phyloP scores from a whole-genome alignment of 2,113 vertebrate species.

The Rattus rattus region DNA sequence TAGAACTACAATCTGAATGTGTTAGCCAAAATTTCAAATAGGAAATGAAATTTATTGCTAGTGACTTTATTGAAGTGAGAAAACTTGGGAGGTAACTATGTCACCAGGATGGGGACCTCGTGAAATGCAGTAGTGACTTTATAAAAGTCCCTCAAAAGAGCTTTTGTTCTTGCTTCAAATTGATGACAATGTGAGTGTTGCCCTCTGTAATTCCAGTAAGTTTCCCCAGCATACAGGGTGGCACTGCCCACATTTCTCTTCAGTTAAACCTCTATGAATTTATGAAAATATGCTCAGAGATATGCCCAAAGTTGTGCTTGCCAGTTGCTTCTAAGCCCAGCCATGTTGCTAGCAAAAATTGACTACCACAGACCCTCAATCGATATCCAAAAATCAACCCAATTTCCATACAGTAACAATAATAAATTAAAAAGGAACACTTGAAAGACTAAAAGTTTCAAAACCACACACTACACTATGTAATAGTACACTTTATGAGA shows the following conservation, averaged over 20 bases:
- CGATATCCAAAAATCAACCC: background rate
- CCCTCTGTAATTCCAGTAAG: background rate
- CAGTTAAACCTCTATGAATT: background rate
- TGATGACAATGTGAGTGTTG: background rate
- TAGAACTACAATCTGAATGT: background rate
- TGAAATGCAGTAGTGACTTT: background rate
- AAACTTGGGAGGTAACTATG: background rate
- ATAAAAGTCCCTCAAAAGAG: background rate
- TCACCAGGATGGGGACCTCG: background rate
- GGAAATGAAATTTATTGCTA: background rate
- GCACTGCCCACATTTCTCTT: background rate
- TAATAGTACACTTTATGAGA: background rate
- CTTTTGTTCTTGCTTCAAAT: background rate
- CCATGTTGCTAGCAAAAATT: background rate
- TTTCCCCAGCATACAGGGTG: too few relatives aligned
- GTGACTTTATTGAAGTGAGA: background rate
- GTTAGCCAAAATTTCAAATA: background rate
- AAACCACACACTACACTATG: background rate
- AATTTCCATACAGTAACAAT: background rate
- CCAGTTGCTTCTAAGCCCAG: background rate
- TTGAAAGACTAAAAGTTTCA: background rate
- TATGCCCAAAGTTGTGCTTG: background rate
- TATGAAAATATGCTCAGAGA: too few relatives aligned
- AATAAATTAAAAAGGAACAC: background rate
- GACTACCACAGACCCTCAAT: background rate